These are phyloP conservation scores for Brevimyrus niger DNA, from an alignment of 2,113 vertebrate species.

Conservation along the genomic window DNA sequence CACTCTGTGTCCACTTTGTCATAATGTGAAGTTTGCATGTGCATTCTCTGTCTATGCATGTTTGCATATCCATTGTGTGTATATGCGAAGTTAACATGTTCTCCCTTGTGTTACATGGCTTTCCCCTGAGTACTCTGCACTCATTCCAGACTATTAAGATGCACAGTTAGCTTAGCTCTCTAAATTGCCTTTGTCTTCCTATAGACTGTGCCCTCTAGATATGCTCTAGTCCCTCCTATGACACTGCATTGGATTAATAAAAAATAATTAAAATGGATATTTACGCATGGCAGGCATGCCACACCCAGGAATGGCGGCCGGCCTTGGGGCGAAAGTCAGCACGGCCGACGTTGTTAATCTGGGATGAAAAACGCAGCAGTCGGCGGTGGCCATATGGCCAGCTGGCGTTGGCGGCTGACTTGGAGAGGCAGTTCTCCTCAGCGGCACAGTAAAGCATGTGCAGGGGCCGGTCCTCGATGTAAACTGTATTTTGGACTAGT, in stretches of 20 bases:
- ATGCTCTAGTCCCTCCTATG: neutral
- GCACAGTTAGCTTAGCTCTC: neutral
- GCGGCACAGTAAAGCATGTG: conserved; percentile 96
- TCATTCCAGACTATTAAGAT: neutral
- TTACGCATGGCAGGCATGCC: conserved; percentile 95
- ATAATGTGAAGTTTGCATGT: neutral
- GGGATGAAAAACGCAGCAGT: conserved; percentile 93
- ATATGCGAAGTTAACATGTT: neutral
- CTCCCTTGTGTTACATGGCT: neutral
- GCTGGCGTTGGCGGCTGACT: conserved; percentile 77
- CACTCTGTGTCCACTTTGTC: too few species aligned
- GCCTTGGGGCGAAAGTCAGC: conserved; percentile 94
- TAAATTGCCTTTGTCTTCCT: neutral
- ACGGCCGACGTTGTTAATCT: conserved; percentile 92
- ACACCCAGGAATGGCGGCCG: conserved; percentile 94
- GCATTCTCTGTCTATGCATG: neutral
- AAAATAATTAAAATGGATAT: neutral
- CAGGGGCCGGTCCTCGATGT: conserved; percentile 92
- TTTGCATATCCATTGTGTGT: neutral
- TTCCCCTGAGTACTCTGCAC: neutral
- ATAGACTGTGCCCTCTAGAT: neutral
- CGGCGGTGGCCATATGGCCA: conserved; percentile 95
- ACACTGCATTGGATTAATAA: neutral
- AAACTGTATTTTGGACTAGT: conserved; percentile 85
- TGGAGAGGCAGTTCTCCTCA: conserved; percentile 88